Base-by-base conservation (phyloP, 2,888 invertebrate species). In the Drosophila siamana region DNA sequence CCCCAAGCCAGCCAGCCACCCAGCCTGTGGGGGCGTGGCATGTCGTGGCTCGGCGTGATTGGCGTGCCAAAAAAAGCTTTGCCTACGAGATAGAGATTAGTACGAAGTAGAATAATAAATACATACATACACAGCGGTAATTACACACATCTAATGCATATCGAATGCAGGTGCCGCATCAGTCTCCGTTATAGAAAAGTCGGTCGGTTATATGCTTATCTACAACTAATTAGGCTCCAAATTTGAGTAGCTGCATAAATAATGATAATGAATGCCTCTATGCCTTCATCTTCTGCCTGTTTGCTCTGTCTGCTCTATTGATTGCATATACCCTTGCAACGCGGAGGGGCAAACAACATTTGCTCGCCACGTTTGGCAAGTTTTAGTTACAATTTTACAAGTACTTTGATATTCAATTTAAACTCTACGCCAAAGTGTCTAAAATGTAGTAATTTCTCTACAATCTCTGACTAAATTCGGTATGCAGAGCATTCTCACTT, bases 151-250 rank as follows among this genome's bases (percentile, higher is more conserved):
- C n/a, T n/a, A 28, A 19, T 3, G 3, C 19, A 69, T 56, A 63
- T 62, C 52, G 46, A 64, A 72, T 56, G 69, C 69, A 63, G 47
- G n/a, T 66, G 65, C 47, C 59, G 71, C 80, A 66, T 80, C 83
- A 79, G 79, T 80, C 74, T 79, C 83, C 82, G 79, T 80, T 79
- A 82, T 68, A 79, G 54, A 77, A 64, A 74, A 69, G 55, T 62
- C 55, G 67, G 55, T 62, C 55, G 67, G 59, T 44, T 62, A 41
- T 63, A 48, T 52, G 40, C 33, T 67, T 67, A 61, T 69, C 50
- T 73, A 54, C 54, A 71, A 22, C 41, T 70, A 67, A 75, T 57
- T 64, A 54, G 56, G 43, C 52, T 69, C 60, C 36, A 50, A 50
- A 69, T 74, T 65, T 61, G 19, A 72, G 56, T 28, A 69, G 61